These are phyloP conservation scores for Coracias cyanogaster DNA, from an alignment of 2,797 vertebrate species.

Conservation along the genomic window DNA sequence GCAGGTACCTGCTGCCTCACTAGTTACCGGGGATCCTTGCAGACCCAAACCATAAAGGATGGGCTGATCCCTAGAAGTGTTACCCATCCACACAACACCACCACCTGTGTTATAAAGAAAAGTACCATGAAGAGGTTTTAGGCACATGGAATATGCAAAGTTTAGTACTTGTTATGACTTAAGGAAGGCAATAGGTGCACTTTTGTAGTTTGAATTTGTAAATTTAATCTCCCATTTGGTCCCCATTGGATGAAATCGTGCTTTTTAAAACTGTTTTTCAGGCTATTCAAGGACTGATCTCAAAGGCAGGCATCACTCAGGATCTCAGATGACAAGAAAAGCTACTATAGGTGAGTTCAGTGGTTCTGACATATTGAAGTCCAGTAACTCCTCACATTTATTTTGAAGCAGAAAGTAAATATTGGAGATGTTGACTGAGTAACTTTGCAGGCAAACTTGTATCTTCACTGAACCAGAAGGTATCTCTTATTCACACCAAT, in stretches of 20 bases:
- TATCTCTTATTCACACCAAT: constrained; percentile 60
- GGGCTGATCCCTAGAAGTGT: not conserved
- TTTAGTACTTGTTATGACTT: not conserved
- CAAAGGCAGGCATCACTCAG: rapidly evolving
- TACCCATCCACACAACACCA: rapidly evolving
- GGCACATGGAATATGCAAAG: not conserved
- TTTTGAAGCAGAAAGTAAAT: not conserved
- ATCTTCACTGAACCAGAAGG: constrained; percentile 61
- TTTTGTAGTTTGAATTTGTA: not conserved
- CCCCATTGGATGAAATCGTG: not conserved
- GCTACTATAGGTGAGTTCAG: not conserved
- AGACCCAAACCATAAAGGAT: not conserved
- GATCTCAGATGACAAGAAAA: not conserved
- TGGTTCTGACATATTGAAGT: not conserved
- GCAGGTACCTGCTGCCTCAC: not conserved
- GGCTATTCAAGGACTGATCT: not conserved
- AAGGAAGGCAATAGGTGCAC: not conserved
- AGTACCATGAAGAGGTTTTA: not conserved
- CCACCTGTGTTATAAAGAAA: not conserved
- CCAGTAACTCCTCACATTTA: not conserved
- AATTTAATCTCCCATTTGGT: not conserved
- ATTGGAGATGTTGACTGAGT: not conserved
- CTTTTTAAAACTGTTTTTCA: not conserved
- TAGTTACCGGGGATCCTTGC: not conserved
- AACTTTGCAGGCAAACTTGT: constrained; percentile 38